Base-by-base conservation (phyloP, 2,888 invertebrate species). In the Girardia tigrina region DNA sequence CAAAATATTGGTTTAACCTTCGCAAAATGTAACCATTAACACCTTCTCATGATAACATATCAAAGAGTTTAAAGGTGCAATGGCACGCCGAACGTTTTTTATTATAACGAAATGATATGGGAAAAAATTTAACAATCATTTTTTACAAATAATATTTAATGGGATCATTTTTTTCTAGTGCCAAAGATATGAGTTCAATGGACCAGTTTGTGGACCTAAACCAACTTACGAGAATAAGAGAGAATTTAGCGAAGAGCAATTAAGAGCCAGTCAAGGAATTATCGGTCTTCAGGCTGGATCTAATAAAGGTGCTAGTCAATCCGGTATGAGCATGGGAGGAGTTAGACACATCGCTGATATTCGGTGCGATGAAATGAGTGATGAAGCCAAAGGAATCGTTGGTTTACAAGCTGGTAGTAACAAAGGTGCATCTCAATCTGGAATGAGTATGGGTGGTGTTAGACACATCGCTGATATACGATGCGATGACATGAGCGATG, bases 221-320 rank as follows among this genome's bases (percentile, higher is more conserved):
- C 83, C 83, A n/a, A 78, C 81, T 8, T 81, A 81, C 77, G 79
- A 79, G 76, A 80, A 81, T 77, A 75, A 78, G 42, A 79, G 81
- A 28, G 78, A 81, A 36, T 83, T 83, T 78, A 80, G 82, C n/a
- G 79, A 79, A 26, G 82, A 82, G 75, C 82, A 83, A 78, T 78
- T 81, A 75, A 79, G 80, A 56, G 81, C 81, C 16, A 81, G 82
- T 27, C 28, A 76, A 8, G 76, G 76, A 23, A 76, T 76, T 42
- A 29, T 76, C 27, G 42, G 75, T 69, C 77, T 77, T 8, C 76
- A 76, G 29, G 29, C 76, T n/a, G 76, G 76, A n/a, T 29, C 76
- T 42, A 76, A 76, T 26, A 77, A 76, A 70, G 26, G 26, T 26
- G 76, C 76, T 27, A 56, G 56, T 6, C 76, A 76, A 28, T 76